Percentiles rank a stretch among this genome's conserved stretches.
Conservation (phyloP, 2,113 vertebrate species). For the Python bivittatus region DNA sequence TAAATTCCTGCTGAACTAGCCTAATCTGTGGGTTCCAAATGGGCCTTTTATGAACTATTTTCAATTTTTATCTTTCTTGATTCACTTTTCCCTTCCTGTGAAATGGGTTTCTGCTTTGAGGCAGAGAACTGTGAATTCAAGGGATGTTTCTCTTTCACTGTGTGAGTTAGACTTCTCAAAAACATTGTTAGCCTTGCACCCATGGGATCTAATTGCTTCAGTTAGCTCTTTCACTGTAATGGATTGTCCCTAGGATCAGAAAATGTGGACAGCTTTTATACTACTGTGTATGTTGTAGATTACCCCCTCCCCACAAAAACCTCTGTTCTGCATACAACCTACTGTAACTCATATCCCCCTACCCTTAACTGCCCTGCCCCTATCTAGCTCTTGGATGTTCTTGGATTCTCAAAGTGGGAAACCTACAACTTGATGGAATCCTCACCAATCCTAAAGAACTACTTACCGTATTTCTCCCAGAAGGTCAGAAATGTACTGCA, state of each 20-base stretch:
- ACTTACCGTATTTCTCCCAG: not conserved
- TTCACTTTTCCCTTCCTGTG: not conserved
- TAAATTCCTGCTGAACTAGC: not conserved
- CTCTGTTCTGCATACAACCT: not conserved
- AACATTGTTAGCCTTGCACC: not conserved
- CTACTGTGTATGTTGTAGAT: not conserved
- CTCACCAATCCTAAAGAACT: not conserved
- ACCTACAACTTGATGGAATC: not conserved
- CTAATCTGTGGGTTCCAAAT: not conserved
- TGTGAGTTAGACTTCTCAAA: not conserved
- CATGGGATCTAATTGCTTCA: not conserved
- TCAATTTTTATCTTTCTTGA: not conserved
- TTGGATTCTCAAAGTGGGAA: no score
- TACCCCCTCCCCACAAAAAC: not conserved
- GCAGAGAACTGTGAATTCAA: not conserved
- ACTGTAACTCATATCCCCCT: not conserved
- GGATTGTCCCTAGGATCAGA: not conserved
- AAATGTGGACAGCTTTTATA: not conserved
- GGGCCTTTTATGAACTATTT: not conserved
- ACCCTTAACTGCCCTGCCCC: not conserved
- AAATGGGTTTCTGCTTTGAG: not conserved
- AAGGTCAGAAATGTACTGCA: not conserved
- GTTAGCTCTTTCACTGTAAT: not conserved
- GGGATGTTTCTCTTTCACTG: not conserved
- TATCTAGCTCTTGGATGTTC: not conserved